Percentiles rank a stretch among this genome's conserved stretches.
These are phyloP conservation scores for Drosophila trapezifrons DNA, from an alignment of 1,140 invertebrate species.

Conservation along the genomic window DNA sequence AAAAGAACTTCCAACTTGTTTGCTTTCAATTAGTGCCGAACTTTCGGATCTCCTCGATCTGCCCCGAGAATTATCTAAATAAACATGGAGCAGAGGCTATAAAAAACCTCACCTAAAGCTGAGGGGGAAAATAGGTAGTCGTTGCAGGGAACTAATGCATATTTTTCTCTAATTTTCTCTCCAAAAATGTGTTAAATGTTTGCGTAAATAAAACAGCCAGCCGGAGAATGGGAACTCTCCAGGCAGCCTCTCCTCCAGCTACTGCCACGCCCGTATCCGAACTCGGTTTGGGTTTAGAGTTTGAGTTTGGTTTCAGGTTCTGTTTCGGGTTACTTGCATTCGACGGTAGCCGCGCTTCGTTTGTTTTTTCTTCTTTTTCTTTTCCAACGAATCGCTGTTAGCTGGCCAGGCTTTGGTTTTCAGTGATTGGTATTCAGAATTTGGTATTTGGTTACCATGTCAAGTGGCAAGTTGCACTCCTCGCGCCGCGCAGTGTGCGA, in stretches of 20 bases:
- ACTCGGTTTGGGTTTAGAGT: not conserved
- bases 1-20: constrained; percentile 55
- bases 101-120: constrained; percentile 52
- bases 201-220: constrained; percentile 69
- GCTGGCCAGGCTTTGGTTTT: constrained; percentile 55
- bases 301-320: constrained; percentile 24
- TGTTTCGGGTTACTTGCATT: constrained; percentile 61
- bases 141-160: constrained; percentile 71
- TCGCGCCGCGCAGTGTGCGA: constrained; percentile 31
- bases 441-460: constrained; percentile 76
- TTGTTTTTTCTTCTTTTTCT: constrained; percentile 58
- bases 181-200: constrained; percentile 81
- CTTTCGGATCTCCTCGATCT: constrained; percentile 43
- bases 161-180: constrained; percentile 61
- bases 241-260: constrained; percentile 11
- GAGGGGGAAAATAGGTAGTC: constrained; percentile 25
- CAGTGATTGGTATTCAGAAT: constrained; percentile 39
- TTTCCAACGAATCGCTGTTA: constrained; percentile 58
- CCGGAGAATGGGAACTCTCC: constrained; percentile 22
- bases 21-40: constrained; percentile 77
- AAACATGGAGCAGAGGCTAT: constrained; percentile 61
- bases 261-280: constrained; percentile 30
- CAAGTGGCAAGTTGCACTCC: constrained; percentile 60
- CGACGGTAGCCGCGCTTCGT: constrained; percentile 67
- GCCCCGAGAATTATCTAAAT: constrained; percentile 71